A percentile compares a stretch with the other conserved stretches of the same genome.
These are phyloP conservation scores for Parelbella ahira DNA, from an alignment of 2,888 invertebrate genomes.

Conservation along the genomic window DNA sequence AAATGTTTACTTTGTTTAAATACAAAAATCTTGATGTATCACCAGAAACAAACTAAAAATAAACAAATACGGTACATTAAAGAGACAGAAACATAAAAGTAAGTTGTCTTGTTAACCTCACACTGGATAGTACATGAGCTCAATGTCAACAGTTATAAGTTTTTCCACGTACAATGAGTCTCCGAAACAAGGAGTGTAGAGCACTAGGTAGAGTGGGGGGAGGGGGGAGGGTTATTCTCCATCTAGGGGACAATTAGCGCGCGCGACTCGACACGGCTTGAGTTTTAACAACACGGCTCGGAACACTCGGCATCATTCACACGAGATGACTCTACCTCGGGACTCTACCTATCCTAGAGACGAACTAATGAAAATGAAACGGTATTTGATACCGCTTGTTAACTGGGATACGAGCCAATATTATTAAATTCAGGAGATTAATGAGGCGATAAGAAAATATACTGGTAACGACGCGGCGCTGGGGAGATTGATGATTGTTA, in stretches of 20 bases:
- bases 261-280: slow-evolving; percentile 75
- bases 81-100: slow-evolving; percentile 20
- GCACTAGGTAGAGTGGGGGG: slow-evolving; percentile 46
- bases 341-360: slow-evolving; percentile 49
- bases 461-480: slow-evolving; percentile 11
- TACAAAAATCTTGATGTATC: no score
- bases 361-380: slow-evolving; percentile 48
- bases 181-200: slow-evolving; percentile 62
- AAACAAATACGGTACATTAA: slow-evolving; percentile 18
- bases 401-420: slow-evolving; percentile 3
- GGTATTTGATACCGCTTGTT: slow-evolving; percentile 32
- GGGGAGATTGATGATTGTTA: no score
- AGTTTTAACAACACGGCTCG: slow-evolving; percentile 74
- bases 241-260: slow-evolving; percentile 76
- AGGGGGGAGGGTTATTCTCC: slow-evolving; percentile 33
- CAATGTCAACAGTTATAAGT: slow-evolving; percentile 69
- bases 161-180: slow-evolving; percentile 57
- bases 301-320: slow-evolving; percentile 72
- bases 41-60: neutral
- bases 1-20: no score
- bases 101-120: slow-evolving; percentile 35
- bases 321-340: slow-evolving; percentile 51
- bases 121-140: slow-evolving; percentile 43
- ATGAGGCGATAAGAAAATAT: slow-evolving; percentile 18
- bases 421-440: slow-evolving; percentile 13